Base-by-base conservation (phyloP, 2,888 invertebrate species). In the Ctenicera cuprea region DNA sequence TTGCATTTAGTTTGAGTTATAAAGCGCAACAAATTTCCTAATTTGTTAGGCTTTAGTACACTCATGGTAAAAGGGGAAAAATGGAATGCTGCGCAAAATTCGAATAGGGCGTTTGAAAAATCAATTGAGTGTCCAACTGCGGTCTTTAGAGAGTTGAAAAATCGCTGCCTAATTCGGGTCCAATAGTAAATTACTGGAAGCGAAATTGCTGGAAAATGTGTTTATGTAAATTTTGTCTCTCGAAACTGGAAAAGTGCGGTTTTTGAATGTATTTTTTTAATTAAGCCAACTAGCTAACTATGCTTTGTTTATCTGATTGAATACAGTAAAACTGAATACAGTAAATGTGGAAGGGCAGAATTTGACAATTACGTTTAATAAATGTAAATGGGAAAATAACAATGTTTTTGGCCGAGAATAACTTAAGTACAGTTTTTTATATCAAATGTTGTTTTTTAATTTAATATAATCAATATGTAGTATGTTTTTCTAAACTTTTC, bases 101-200 rank as follows among this genome's bases (percentile, higher is more conserved):
- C 30, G 14, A 14, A 54, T 14, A 14, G 63, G 16, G 37, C n/a
- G 41, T 43, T 52, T 38, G 50, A 70, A 63, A 70, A 70, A 70
- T 70, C 70, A 52, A 59, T 70, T 16, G 14, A 20, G 14, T 54
- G 20, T 70, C 41, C 62, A 30, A 37, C 54, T 63, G 70, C 12
- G 70, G 70, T 52, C 62, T 41, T n/a, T 14, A 38, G 62, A 59
- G 68, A 68, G 68, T 59, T 68, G 37, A 68, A 68, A 68, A 61
- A 61, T 45, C 45, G 48, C 45, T 61, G 45, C 59, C 48, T 68
- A 68, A 68, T 68, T 68, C 43, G 30, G 20, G 45, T 45, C 45
- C 52, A 52, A 52, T 63, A 38, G 41, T 48, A 63, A 70, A 63
- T 63, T 70, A 54, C 70, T 37, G 62, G 16, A 52, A 7, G 38